Conservation (phyloP, 2,113 vertebrate genomes). For the Platysternon megacephalum region DNA sequence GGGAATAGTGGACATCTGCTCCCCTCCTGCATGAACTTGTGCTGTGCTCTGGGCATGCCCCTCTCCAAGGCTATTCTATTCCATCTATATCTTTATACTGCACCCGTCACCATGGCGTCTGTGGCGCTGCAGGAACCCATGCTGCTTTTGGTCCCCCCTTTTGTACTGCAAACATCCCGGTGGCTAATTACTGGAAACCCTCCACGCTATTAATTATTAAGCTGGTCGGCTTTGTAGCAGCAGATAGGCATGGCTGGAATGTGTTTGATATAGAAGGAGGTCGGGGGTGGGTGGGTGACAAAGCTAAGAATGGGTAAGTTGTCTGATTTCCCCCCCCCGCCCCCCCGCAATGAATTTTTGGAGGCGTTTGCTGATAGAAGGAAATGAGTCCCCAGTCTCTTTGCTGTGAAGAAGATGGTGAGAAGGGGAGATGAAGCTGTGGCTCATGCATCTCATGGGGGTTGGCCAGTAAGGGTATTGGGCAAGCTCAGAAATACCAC, state of each 20-base stretch:
- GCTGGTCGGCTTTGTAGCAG: neutral
- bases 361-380: neutral
- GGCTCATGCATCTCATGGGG: neutral
- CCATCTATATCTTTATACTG: neutral
- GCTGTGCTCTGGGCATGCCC: neutral
- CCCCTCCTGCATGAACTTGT: neutral
- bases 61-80: neutral
- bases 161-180: neutral
- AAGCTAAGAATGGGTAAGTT: accelerated
- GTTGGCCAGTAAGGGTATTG: neutral
- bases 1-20: neutral
- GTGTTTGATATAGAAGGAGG: neutral
- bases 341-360: neutral
- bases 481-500: neutral
- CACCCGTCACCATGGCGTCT: neutral
- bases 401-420: neutral
- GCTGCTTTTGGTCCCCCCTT: neutral
- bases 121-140: neutral
- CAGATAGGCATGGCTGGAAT: neutral
- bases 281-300: neutral
- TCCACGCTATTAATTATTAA: neutral
- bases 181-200: neutral
- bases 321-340: accelerated
- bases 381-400: neutral
- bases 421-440: neutral